A percentile compares a stretch with the other conserved stretches of the same genome.
These are phyloP conservation scores for Pteropus alecto DNA, from an alignment of 2,113 vertebrate genomes.

Conservation along the genomic window DNA sequence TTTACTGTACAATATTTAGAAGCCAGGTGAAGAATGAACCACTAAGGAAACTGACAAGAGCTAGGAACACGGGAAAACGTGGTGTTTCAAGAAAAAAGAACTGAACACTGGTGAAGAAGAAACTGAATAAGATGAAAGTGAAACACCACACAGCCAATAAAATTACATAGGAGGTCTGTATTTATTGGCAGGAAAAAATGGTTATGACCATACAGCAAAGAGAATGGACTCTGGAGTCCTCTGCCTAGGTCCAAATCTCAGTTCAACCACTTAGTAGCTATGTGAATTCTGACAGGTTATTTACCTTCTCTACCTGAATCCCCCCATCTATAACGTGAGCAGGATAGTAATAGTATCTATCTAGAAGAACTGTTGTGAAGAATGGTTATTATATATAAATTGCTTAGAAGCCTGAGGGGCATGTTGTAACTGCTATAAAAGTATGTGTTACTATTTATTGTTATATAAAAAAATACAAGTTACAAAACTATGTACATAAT, in stretches of 20 bases:
- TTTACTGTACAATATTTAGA: neutral
- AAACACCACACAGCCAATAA: neutral
- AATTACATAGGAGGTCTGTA: neutral
- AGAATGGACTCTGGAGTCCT: neutral
- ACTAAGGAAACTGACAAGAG: neutral
- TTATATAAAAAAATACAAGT: neutral
- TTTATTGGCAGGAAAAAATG: neutral
- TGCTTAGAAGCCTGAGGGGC: neutral
- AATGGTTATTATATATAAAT: neutral
- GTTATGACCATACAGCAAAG: neutral
- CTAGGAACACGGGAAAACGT: neutral
- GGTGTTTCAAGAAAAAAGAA: neutral
- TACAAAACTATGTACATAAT: conserved; percentile 9
- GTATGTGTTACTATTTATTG: neutral
- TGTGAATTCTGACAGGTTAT: neutral
- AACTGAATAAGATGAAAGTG: neutral
- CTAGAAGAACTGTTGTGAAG: neutral
- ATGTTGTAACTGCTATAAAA: neutral
- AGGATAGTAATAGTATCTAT: neutral
- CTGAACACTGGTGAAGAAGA: neutral
- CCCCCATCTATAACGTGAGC: neutral
- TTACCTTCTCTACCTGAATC: neutral
- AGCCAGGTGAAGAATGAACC: neutral
- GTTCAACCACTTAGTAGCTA: neutral
- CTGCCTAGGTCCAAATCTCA: neutral